phyloP scores from a whole-genome alignment of 2,113 vertebrate genomes.

The Notothenia rossii region DNA sequence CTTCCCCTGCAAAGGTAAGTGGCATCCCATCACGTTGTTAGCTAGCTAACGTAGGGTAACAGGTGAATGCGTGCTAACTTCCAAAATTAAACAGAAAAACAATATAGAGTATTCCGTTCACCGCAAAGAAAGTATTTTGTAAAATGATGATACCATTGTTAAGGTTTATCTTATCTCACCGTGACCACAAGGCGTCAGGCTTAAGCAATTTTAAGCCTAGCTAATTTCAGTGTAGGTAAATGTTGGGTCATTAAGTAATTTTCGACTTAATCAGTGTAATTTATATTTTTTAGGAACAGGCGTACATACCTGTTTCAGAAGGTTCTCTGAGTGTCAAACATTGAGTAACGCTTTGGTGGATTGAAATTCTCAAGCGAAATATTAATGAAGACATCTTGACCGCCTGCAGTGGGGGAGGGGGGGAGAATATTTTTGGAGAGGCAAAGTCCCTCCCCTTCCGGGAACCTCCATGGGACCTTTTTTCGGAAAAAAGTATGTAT shows the following conservation, averaged over 20 bases:
- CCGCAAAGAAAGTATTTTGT: neutral
- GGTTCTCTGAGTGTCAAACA: neutral
- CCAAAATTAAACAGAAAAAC: neutral
- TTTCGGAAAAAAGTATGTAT: too few species aligned
- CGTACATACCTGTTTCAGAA: neutral
- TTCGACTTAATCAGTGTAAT: neutral
- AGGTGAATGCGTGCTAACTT: neutral
- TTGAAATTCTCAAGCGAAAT: neutral
- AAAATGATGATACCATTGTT: neutral
- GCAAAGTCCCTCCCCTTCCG: too few species aligned
- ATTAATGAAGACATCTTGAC: neutral
- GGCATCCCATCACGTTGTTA: neutral
- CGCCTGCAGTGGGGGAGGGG: neutral
- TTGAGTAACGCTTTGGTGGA: neutral
- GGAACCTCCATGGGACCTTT: too few species aligned
- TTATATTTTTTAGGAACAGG: neutral
- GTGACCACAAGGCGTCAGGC: slow-evolving; percentile 39
- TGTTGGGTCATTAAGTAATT: neutral
- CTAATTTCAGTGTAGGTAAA: neutral
- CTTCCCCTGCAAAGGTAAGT: slow-evolving; percentile 48
- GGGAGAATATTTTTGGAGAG: too few species aligned
- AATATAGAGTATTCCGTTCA: neutral
- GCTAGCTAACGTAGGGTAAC: neutral
- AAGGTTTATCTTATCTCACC: neutral
- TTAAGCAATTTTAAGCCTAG: neutral